These are phyloP conservation scores for Atta cephalotes DNA, from an alignment of 1,140 invertebrate species.

Conservation along the genomic window DNA sequence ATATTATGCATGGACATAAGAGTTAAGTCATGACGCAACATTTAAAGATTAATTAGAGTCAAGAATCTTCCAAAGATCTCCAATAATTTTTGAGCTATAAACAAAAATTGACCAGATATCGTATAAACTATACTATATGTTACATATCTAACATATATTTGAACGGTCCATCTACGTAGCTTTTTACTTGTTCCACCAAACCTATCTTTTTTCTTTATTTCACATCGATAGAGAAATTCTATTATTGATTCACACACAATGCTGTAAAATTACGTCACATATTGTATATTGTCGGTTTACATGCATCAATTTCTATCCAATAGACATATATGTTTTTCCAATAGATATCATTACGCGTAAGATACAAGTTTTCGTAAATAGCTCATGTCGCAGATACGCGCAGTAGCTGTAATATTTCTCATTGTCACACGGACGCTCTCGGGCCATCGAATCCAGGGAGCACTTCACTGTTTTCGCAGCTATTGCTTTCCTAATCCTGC, in stretches of 20 bases:
- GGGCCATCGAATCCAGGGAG: slow-evolving; percentile 30
- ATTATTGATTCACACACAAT: neutral
- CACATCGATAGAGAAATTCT: neutral
- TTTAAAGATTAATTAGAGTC: too few species aligned
- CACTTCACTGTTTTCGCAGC: slow-evolving; percentile 24
- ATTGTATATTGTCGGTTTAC: neutral
- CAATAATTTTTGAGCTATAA: neutral
- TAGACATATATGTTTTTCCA: neutral
- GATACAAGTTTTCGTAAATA: slow-evolving; percentile 29
- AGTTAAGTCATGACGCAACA: too few species aligned
- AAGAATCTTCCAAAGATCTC: neutral
- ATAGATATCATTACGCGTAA: slow-evolving; percentile 25
- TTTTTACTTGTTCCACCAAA: neutral
- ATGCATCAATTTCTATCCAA: neutral
- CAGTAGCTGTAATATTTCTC: slow-evolving; percentile 33
- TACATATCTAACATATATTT: slow-evolving; percentile 3
- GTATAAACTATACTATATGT: neutral
- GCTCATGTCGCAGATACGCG: neutral
- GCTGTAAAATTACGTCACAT: neutral
- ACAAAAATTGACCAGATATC: neutral
- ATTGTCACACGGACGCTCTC: slow-evolving; percentile 32
- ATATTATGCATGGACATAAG: too few species aligned
- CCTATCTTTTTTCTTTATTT: neutral
- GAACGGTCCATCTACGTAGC: neutral
- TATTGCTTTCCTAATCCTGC: neutral